These are phyloP conservation scores for Leptoteleia sp. DNA, from an alignment of 1,140 invertebrate genomes.

Conservation along the genomic window DNA sequence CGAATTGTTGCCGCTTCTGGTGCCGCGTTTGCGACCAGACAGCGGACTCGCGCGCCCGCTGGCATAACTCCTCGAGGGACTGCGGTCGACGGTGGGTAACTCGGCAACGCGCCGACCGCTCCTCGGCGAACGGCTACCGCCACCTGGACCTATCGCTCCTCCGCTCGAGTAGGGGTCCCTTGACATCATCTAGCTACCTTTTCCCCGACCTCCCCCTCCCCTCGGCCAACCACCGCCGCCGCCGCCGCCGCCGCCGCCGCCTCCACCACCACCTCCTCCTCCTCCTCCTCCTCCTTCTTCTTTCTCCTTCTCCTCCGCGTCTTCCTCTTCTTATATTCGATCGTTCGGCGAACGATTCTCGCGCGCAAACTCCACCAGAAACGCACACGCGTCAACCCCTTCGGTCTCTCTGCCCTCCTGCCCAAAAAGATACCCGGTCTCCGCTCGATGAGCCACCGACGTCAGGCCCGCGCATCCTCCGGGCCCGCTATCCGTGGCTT, in stretches of 20 bases:
- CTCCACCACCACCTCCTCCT: conserved; percentile 46
- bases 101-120: conserved; percentile 85
- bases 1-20: conserved; percentile 83
- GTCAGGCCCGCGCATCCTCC: too few relatives aligned
- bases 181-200: conserved; percentile 84
- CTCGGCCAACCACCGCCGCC: too few relatives aligned
- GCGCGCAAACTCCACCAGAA: conserved; percentile 59
- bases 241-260: too few relatives aligned
- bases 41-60: conserved; percentile 84
- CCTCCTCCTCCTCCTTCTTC: conserved; percentile 28
- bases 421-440: conserved; percentile 64
- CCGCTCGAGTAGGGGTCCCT: conserved; percentile 86
- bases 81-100: conserved; percentile 91
- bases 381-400: conserved; percentile 70
- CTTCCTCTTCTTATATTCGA: conserved; percentile 62
- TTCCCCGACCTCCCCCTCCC: conserved; percentile 78
- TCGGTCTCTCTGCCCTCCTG: conserved; percentile 77
- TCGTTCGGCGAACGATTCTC: conserved; percentile 46
- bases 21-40: conserved; percentile 81
- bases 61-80: conserved; percentile 88
- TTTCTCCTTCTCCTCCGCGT: too few relatives aligned
- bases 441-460: conserved; percentile 28
- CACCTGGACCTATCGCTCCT: conserved; percentile 81
- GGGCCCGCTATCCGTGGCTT: too few relatives aligned
- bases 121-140: conserved; percentile 84